Evolutionary conservation across 2,113 vertebrate genomes (phyloP).

Genomic region (Proterorhinus semilunaris): DNA sequence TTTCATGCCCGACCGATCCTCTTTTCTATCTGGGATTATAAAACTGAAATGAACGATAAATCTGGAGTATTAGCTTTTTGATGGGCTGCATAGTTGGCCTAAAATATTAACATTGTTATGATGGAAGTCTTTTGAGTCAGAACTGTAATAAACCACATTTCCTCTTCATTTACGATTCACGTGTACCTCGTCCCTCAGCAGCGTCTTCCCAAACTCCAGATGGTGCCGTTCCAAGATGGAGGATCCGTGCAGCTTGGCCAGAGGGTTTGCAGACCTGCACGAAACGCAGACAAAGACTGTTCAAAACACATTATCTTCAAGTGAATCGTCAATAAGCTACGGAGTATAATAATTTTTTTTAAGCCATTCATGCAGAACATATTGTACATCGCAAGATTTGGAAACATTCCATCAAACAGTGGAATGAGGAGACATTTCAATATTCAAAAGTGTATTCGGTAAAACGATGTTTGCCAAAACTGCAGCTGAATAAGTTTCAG

Average conservation of each 20-base stretch:
- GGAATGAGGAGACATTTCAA: too few species aligned
- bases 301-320: too few species aligned
- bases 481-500: too few species aligned
- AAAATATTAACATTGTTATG: background rate
- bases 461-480: too few species aligned
- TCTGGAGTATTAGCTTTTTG: background rate
- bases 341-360: too few species aligned
- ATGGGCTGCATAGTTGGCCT: background rate
- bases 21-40: constrained; percentile 1
- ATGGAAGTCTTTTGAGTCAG: too few species aligned
- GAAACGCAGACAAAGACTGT: constrained; percentile 22
- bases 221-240: constrained; percentile 83
- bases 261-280: constrained; percentile 78
- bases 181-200: constrained; percentile 79
- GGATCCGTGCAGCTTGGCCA: constrained; percentile 80
- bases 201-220: constrained; percentile 79
- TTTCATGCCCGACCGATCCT: background rate
- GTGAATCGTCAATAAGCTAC: too few species aligned
- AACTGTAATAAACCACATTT: too few species aligned
- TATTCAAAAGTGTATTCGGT: too few species aligned
- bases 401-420: too few species aligned
- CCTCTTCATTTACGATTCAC: background rate
- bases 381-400: too few species aligned
- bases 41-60: background rate
- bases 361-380: too few species aligned